Evolutionary conservation across 2,113 vertebrate genomes (phyloP).

Genomic region (Cavia porcellus): DNA sequence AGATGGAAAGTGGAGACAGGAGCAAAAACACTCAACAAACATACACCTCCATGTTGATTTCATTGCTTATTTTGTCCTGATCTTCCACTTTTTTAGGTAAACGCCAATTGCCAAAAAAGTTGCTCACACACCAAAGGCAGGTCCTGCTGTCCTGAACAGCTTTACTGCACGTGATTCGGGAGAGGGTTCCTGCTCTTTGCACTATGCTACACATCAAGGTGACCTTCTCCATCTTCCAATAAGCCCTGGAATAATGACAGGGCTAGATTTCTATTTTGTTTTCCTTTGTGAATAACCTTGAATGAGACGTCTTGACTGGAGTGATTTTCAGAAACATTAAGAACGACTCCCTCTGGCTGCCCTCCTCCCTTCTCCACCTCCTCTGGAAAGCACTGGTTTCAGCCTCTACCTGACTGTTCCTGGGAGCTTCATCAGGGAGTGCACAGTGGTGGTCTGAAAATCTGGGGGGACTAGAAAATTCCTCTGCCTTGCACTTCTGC

Average conservation of each 20-base stretch:
- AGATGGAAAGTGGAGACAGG: neutral
- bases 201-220: neutral
- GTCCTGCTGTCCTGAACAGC: neutral
- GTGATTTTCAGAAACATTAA: slow-evolving; percentile 18
- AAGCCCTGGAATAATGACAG: neutral
- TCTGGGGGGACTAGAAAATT: neutral
- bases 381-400: neutral
- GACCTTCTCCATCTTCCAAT: neutral
- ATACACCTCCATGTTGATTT: neutral
- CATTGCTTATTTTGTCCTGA: neutral
- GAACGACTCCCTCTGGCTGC: neutral
- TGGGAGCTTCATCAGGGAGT: neutral
- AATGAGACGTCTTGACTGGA: neutral
- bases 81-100: neutral
- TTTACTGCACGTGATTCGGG: neutral
- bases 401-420: neutral
- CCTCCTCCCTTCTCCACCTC: neutral
- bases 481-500: neutral
- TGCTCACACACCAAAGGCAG: neutral
- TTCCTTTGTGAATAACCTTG: neutral
- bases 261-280: neutral
- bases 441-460: neutral
- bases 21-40: neutral
- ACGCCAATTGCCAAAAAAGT: neutral
- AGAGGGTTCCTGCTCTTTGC: neutral